Conservation (phyloP, 2,888 invertebrate genomes). For the Timandra comae region DNA sequence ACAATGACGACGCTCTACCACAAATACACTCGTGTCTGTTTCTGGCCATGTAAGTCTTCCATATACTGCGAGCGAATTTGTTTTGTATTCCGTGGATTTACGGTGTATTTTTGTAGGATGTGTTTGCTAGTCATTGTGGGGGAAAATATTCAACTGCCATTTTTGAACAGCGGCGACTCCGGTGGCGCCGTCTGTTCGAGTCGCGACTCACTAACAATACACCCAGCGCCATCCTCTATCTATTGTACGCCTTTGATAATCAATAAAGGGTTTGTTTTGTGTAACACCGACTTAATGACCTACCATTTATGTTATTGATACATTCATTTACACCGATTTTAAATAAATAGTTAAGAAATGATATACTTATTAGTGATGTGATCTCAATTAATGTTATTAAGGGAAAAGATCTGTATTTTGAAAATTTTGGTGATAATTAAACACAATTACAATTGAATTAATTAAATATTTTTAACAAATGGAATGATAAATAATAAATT, state of each 20-base stretch:
- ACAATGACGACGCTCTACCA: conserved; percentile 73
- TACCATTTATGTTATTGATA: too few relatives aligned
- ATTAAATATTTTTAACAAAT: too few relatives aligned
- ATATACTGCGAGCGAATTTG: conserved; percentile 24
- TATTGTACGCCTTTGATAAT: conserved; percentile 68
- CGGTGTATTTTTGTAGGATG: conserved; percentile 30
- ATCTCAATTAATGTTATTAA: too few relatives aligned
- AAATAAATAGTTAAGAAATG: too few relatives aligned
- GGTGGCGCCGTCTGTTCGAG: conserved; percentile 73
- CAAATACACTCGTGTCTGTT: conserved; percentile 65
- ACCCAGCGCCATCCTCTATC: conserved; percentile 70
- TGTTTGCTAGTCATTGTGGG: conserved; percentile 39
- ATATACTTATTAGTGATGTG: too few relatives aligned
- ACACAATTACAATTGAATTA: too few relatives aligned
- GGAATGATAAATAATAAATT: too few relatives aligned
- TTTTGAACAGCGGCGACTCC: conserved; percentile 71
- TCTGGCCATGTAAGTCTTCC: conserved; percentile 60
- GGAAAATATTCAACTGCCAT: conserved; percentile 75
- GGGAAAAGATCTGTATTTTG: too few relatives aligned
- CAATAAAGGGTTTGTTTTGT: conserved; percentile 53
- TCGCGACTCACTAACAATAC: conserved; percentile 63
- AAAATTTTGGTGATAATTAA: too few relatives aligned
- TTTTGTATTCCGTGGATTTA: conserved; percentile 28
- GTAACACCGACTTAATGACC: conserved; percentile 31
- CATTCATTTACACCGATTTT: too few relatives aligned